phyloP scores from a whole-genome alignment of 2,113 vertebrate genomes.

The Pangasianodon hypophthalmus region DNA sequence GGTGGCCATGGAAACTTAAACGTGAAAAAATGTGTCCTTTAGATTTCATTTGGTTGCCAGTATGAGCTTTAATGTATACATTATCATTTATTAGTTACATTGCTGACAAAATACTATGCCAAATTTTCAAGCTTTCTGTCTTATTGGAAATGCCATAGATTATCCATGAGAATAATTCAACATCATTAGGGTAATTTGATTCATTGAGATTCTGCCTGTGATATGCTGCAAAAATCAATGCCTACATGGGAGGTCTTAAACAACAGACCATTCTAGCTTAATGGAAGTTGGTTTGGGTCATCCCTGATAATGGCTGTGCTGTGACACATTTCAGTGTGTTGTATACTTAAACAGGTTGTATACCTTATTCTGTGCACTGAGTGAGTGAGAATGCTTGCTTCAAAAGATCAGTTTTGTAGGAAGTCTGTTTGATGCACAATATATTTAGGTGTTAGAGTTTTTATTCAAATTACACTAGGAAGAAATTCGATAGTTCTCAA shows the following conservation, averaged over 20 bases:
- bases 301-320: conserved; percentile 46
- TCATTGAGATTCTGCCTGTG: conserved; percentile 57
- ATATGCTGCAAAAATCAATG: conserved; percentile 66
- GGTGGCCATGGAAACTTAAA: not conserved
- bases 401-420: not conserved
- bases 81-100: not conserved
- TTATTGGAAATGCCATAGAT: conserved; percentile 31
- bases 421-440: not conserved
- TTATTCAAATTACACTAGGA: not conserved
- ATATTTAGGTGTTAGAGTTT: not conserved
- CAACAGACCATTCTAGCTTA: conserved; percentile 61
- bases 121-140: not conserved
- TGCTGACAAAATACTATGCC: not conserved
- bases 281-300: conserved; percentile 65
- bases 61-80: not conserved
- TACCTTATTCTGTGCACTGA: not conserved
- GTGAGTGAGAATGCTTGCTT: not conserved
- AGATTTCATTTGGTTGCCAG: not conserved
- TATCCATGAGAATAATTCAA: conserved; percentile 36
- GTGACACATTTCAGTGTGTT: conserved; percentile 14
- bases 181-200: conserved; percentile 54
- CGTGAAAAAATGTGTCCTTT: not conserved
- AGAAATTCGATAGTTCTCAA: not conserved
- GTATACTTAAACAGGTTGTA: not conserved
- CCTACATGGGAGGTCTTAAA: conserved; percentile 58